Evolutionary conservation across 2,888 invertebrate genomes (phyloP), one percentile per base, ranked within the genome.

Genomic region (Ischnura elegans): DNA sequence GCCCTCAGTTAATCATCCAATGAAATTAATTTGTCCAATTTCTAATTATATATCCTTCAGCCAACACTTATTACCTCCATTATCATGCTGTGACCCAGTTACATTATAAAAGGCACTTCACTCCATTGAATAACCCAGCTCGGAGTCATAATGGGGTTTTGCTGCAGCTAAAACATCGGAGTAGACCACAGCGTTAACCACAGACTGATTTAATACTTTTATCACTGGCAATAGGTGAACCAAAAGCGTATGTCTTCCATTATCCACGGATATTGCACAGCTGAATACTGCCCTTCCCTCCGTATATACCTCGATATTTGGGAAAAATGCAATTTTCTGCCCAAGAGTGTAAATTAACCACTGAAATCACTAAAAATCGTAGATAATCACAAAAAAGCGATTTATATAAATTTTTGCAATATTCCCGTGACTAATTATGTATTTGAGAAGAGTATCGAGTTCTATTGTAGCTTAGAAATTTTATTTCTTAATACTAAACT

Each of bases 111-210:
- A 45, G 4, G 25, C 25, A 25, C 10, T 86, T 86, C 86, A 43
- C 45, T 25, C 25, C 45, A 45, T 21, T 86, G 45, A 86, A 86
- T 45, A 45, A 43, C 43, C 5, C 86, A 43, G n/a, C 21, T n/a
- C 21, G 86, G 86, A 10, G 86, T 86, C 86, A 45, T 86, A 86
- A 86, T 86, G 86, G 86, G 13, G 2, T 86, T 85, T 85, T 85
- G 42, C 43, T 16, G 16, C 21, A 16, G 36, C 85, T 29, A 85
- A 42, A 85, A 21, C 85, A 43, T 43, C 85, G 19, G 42, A 86
- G 86, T 43, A 45, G 86, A 25, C 21, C 8, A 45, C 16, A 43
- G 19, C 86, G 25, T 86, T 43, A 86, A 86, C 43, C 43, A 45
- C 45, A n/a, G 25, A 8, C 21, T 4, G 86, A 66, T 21, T 66